Evolutionary conservation across 1,140 invertebrate genomes (phyloP).

Genomic region (roundworm (Caenorhabditis elegans)): DNA sequence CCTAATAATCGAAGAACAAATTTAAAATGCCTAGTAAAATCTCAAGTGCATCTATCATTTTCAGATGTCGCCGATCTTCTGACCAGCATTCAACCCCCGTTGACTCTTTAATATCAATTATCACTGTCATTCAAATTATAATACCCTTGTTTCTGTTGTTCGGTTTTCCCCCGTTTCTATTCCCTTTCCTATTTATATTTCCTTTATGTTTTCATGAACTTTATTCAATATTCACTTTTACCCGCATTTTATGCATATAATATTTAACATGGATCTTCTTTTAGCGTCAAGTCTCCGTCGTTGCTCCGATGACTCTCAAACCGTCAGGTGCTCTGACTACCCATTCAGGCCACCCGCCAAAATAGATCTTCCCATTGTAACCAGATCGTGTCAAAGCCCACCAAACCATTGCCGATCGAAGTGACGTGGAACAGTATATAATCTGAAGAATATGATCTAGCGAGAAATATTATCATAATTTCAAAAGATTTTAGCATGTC

Average conservation of each 20-base stretch:
- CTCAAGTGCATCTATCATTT: neutral
- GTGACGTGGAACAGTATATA: conserved; percentile 60
- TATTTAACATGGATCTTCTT: neutral
- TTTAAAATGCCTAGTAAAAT: too few species aligned
- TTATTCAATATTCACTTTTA: neutral
- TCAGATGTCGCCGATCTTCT: conserved; percentile 19
- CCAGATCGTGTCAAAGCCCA: conserved; percentile 51
- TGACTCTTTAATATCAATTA: neutral
- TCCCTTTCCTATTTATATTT: conserved; percentile 1
- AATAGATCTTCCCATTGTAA: conserved; percentile 57
- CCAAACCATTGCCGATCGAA: conserved; percentile 62
- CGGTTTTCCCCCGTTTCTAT: too few species aligned
- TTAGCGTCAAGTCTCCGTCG: conserved; percentile 24
- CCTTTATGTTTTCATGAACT: neutral
- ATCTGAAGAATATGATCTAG: conserved; percentile 51
- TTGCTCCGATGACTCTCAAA: conserved; percentile 57
- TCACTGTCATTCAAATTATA: neutral
- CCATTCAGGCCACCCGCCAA: conserved; percentile 64
- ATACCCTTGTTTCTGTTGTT: conserved; percentile 2
- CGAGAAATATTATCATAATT: too few species aligned
- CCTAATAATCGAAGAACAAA: too few species aligned
- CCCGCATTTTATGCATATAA: conserved; percentile 19
- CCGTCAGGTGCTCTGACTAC: conserved; percentile 62
- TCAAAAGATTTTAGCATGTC: too few species aligned
- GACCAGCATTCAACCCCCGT: neutral